A percentile compares a stretch with the other conserved stretches of the same genome.
Evolutionary conservation across 2,113 vertebrate genomes (phyloP).

Genomic region (Cisticola juncidis): DNA sequence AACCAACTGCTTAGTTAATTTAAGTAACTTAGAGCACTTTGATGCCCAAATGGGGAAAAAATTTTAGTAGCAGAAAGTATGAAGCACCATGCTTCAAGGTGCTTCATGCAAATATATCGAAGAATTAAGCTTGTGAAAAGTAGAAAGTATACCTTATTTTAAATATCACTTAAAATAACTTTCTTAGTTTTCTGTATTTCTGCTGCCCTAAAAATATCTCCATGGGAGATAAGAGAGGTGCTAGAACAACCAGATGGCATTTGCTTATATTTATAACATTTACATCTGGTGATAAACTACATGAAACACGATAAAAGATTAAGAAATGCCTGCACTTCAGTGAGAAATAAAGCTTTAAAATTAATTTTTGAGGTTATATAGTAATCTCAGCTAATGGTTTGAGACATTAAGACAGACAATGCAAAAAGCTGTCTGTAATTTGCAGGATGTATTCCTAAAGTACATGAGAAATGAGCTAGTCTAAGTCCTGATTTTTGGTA

Average conservation of each 20-base stretch:
- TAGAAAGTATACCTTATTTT: neutral
- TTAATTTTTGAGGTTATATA: neutral
- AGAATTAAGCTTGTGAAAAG: neutral
- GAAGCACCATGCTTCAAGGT: neutral
- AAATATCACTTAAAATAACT: neutral
- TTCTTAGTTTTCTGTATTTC: neutral
- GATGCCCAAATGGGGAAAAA: neutral
- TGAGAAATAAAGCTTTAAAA: neutral
- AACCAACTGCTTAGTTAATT: neutral
- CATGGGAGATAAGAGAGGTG: conserved; percentile 29
- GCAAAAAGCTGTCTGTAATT: neutral
- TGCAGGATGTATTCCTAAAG: neutral
- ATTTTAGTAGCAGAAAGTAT: neutral
- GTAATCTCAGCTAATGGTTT: neutral
- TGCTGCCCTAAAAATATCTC: conserved; percentile 44
- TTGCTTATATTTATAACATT: conserved; percentile 44
- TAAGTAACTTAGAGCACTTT: neutral
- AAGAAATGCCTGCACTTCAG: neutral
- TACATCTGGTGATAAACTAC: neutral
- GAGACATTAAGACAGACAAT: neutral
- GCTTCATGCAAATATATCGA: neutral
- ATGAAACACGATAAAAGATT: neutral
- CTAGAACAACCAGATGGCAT: conserved; percentile 51
- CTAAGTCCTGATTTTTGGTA: neutral
- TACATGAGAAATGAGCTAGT: neutral